Evolutionary conservation across 2,888 invertebrate genomes (phyloP).

Genomic region (Philereme vetulata): DNA sequence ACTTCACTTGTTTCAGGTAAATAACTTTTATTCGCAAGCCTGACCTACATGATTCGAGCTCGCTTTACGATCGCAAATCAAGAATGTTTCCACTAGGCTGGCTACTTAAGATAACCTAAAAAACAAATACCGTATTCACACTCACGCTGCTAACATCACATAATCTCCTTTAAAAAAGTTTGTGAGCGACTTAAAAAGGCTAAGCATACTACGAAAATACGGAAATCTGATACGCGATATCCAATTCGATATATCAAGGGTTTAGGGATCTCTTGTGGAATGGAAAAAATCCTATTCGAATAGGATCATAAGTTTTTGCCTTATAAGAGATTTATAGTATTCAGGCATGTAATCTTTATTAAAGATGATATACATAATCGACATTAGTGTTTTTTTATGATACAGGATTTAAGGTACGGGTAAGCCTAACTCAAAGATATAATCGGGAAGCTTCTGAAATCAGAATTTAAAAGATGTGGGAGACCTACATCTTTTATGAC

Average conservation of each 20-base stretch:
- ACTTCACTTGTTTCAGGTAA: no score
- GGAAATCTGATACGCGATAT: constrained; percentile 28
- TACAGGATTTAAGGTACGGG: background rate
- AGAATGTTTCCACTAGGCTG: no score
- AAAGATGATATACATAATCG: background rate
- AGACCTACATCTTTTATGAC: no score
- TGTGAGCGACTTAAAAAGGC: constrained; percentile 10
- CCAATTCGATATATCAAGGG: constrained; percentile 30
- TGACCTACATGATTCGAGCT: background rate
- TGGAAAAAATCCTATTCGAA: constrained; percentile 18
- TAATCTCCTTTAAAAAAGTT: constrained; percentile 5
- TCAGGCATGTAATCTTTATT: background rate
- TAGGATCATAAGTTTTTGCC: constrained; percentile 19
- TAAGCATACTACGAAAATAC: constrained; percentile 13
- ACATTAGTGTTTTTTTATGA: background rate
- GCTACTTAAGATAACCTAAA: background rate
- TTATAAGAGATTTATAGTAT: constrained; percentile 8
- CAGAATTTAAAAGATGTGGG: no score
- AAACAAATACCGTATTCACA: background rate
- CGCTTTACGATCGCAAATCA: no score
- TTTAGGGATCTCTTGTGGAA: constrained; percentile 25
- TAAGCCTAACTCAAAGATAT: no score
- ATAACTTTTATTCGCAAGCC: no score
- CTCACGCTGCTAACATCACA: background rate
- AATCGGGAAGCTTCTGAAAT: no score